phyloP scores from a whole-genome alignment of 2,113 vertebrate genomes.

The Podarcis cretensis region DNA sequence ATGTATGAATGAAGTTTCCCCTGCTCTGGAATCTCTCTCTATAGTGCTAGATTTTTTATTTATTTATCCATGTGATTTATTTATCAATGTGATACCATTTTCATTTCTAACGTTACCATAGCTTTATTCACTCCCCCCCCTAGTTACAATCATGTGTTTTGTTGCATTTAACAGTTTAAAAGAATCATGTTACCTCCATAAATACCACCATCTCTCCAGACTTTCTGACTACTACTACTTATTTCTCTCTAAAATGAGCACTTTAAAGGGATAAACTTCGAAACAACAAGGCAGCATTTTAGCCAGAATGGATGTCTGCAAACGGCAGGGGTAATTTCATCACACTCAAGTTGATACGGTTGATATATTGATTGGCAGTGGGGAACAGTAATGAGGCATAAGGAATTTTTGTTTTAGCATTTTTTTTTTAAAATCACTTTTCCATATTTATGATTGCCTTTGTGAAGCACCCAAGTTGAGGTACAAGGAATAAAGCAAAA shows the following conservation, averaged over 20 bases:
- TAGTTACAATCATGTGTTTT: neutral
- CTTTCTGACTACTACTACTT: neutral
- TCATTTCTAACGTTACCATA: neutral
- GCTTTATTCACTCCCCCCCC: neutral
- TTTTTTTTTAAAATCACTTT: neutral
- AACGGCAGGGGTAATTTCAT: neutral
- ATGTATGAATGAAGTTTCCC: neutral
- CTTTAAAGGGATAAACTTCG: neutral
- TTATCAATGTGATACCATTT: neutral
- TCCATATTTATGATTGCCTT: neutral
- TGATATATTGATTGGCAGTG: neutral
- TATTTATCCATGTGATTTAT: neutral
- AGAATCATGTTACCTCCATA: neutral
- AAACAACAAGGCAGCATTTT: neutral
- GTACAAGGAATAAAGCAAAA: neutral
- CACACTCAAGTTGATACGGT: neutral
- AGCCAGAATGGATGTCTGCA: neutral
- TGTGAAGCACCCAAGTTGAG: neutral
- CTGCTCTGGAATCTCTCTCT: too few relatives aligned
- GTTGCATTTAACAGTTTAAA: neutral
- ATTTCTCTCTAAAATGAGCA: neutral
- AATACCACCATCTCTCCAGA: neutral
- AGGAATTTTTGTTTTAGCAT: too few relatives aligned
- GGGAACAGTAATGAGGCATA: neutral
- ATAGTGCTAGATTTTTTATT: conserved; percentile 24